Evolutionary conservation across 2,888 invertebrate genomes (phyloP), one percentile per base, ranked within the genome.

Genomic region (Torymus auratus): DNA sequence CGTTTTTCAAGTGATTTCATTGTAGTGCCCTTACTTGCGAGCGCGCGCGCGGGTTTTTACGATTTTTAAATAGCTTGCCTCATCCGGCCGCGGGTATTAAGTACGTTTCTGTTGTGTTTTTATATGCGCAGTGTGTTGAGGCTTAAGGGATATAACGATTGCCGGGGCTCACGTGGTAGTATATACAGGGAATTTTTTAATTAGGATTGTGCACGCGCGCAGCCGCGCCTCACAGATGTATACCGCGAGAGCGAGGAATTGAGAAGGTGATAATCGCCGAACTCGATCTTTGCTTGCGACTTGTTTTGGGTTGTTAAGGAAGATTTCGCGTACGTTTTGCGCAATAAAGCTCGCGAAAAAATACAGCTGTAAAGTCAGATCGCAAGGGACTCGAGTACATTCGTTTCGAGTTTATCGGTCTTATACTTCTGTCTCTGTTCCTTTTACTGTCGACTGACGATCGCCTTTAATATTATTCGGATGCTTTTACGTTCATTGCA

Each of bases 1-100:
- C 80, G 75, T 75, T 75, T 80, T 60, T 80, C 75, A 60, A 13
- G 13, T 53, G 70, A 80, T 61, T 80, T 80, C 75, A 80, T 80
- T 80, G 75, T 80, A 55, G 72, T 15, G 17, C 7, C 12, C 10
- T 11, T 23, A 14, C 41, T 28, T 7, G 64, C 60, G 20, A 61
- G 13, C 28, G 2, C 28, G 11, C 70, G 5, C 52, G 60, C 17
- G 23, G 17, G 41, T 20, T 70, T 80, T 80, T 74, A 79, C 79
- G 79, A 74, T 79, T 80, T 80, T 80, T 71, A 80, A 75, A 75
- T 28, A 17, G 65, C 65, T 15, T 10, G 17, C 5, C 28, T 28
- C 28, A 28, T 28, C 28, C 28, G 28, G 28, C 28, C 28, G 28
- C 28, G 28, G 28, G 28, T 28, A 28, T 28, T 28, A 28, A 28